These are phyloP conservation scores for Spinus pinus DNA, from an alignment of 2,797 vertebrate species.

Conservation along the genomic window DNA sequence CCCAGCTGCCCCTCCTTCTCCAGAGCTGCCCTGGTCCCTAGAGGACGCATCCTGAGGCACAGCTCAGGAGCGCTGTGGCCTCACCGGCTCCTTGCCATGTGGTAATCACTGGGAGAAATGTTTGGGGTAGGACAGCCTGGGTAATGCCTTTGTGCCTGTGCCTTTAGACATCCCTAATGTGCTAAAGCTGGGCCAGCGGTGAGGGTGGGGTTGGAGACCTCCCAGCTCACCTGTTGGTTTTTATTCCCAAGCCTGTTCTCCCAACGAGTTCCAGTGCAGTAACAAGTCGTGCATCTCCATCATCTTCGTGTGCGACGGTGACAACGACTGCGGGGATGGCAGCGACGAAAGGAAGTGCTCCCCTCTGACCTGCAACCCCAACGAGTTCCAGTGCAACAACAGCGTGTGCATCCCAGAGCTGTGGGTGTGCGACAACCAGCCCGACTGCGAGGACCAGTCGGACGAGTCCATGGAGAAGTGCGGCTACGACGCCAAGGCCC, in stretches of 20 bases:
- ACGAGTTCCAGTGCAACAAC: slow-evolving; percentile 90
- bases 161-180: not conserved
- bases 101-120: not conserved
- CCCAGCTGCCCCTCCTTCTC: not conserved
- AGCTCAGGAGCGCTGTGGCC: not conserved
- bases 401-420: slow-evolving; percentile 89
- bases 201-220: not conserved
- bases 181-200: not conserved
- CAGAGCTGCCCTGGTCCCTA: not conserved
- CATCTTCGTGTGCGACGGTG: slow-evolving; percentile 89
- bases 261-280: slow-evolving; percentile 86
- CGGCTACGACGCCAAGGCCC: slow-evolving; percentile 76
- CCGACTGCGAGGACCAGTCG: slow-evolving; percentile 90
- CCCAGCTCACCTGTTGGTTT: slow-evolving; percentile 32
- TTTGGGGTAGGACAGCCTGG: not conserved
- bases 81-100: not conserved
- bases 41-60: not conserved
- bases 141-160: not conserved
- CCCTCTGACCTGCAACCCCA: slow-evolving; percentile 86
- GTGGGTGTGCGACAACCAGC: slow-evolving; percentile 95
- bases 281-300: slow-evolving; percentile 90
- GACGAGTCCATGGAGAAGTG: slow-evolving; percentile 88
- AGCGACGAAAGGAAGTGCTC: slow-evolving; percentile 91
- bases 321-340: slow-evolving; percentile 90
- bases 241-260: slow-evolving; percentile 81